Base-by-base conservation (phyloP, 2,888 invertebrate genomes). In the Drosophila paranaensis region DNA sequence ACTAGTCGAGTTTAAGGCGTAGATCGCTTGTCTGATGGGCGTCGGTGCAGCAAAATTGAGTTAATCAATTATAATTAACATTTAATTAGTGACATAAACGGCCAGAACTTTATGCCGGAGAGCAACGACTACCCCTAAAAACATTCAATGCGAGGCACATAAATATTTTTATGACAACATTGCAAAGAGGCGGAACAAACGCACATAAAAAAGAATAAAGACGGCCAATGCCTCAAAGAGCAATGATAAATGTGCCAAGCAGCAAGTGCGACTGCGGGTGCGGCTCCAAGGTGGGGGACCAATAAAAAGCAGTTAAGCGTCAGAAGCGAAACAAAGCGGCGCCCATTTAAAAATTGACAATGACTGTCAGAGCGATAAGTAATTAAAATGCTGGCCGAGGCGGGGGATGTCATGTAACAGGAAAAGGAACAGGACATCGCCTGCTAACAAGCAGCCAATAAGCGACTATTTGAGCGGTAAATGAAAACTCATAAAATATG, bases 291-390 rank as follows among this genome's bases (percentile, higher is more conserved):
- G 46, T 48, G 39, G 58, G 54, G 57, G 58, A 14, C 82, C 78
- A 74, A 87, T 87, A 87, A 81, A 86, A 74, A 64, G 64, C 77
- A 77, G 83, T 81, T 74, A 75, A 82, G 80, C 85, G 77, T 67
- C 77, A 77, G 64, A 69, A 69, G 83, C 87, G 51, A 60, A 67
- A 65, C 63, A 50, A 62, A 79, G 71, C 42, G 40, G 61, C 20
- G 71, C 62, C 50, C 79, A 68, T 76, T 88, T 88, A 71, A 85
- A 87, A 76, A 88, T 78, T 88, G 88, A 79, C 72, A 80, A 76
- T 79, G 70, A 39, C 62, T 71, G 67, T 43, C 62, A 56, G 53
- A 61, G 80, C 73, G 81, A 89, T 89, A 79, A 84, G 88, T 84
- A 84, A 84, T 89, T 84, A 84, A 84, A 74, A 66, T 66, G 30